Evolutionary conservation across 2,113 vertebrate species (phyloP).

Genomic region (Calyptommatus sinebrachiatus): DNA sequence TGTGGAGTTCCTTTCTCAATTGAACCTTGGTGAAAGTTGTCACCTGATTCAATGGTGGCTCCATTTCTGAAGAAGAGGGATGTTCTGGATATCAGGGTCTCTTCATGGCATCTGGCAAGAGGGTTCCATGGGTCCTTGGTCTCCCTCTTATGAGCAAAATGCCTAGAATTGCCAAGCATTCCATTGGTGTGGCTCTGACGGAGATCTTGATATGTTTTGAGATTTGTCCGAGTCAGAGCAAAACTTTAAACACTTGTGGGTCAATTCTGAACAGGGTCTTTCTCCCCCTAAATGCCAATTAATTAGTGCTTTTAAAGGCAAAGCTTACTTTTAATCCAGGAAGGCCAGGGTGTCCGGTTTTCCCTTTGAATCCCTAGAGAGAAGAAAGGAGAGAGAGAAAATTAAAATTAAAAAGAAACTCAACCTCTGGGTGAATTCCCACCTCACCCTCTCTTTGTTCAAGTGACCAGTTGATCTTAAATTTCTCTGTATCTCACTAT

Average conservation of each 20-base stretch:
- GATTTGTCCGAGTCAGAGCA: too few species aligned
- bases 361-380: constrained; percentile 83
- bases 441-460: background rate
- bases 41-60: too few species aligned
- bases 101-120: background rate
- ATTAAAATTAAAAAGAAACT: too few species aligned
- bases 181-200: too few species aligned
- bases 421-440: background rate
- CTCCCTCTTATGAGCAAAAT: too few species aligned
- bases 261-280: background rate
- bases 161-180: too few species aligned
- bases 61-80: too few species aligned
- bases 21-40: too few species aligned
- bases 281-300: background rate
- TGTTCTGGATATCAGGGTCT: background rate
- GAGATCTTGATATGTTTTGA: too few species aligned
- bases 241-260: background rate
- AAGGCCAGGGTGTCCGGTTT: constrained; percentile 78
- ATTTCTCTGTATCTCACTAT: background rate
- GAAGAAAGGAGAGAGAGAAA: constrained; percentile 11
- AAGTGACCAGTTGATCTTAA: background rate
- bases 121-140: too few species aligned
- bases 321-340: constrained; percentile 75
- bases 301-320: background rate
- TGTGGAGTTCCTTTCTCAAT: too few species aligned